Base-by-base conservation (phyloP, 2,113 vertebrate species). In the Mus pahari region DNA sequence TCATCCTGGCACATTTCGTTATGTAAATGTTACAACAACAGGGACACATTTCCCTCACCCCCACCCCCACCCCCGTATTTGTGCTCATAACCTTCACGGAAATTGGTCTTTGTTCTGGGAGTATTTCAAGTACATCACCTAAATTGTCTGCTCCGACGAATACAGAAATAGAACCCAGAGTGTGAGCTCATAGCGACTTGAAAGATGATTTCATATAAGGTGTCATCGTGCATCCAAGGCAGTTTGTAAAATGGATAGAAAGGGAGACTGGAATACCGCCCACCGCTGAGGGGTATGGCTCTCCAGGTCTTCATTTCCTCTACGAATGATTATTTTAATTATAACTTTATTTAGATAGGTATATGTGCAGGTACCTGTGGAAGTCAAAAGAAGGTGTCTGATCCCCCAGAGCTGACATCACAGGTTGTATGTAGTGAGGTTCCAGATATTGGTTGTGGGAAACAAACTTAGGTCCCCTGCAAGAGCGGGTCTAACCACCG, bases 71-170 rank as follows among this genome's bases (percentile, higher is more conserved):
- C n/a, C 82, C 89, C 55, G 26, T 78, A 50, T 95, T 84, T 77
- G 74, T 55, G 42, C 79, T 96, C 79, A 55, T 81, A 95, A 93
- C 74, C 93, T 96, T 94, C 83, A 62, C 64, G 70, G 91, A 97
- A 96, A 96, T 93, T 84, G 90, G 78, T 86, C 94, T 96, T 94
- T 97, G 95, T 92, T 97, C 94, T 89, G 89, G 91, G 87, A 92
- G 89, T 48, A 62, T 91, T 90, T 53, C 33, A 62, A 95, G 87
- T 26, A 2, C 48, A 73, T 42, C 28, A 55, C 86, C 83, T 92
- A 97, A 97, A 96, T 50, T 91, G 89, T 84, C 86, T 66, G 58
- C 90, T 82, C 84, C 89, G n/a, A 20, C 28, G 93, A 94, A 90
- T 5, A 70, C 68, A 42, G 91, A 96, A 95, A 93, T 92, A 93